Percentiles rank a stretch among this genome's conserved stretches.
These are phyloP conservation scores for Thelaira solivaga DNA, from an alignment of 2,888 invertebrate genomes.

Conservation along the genomic window DNA sequence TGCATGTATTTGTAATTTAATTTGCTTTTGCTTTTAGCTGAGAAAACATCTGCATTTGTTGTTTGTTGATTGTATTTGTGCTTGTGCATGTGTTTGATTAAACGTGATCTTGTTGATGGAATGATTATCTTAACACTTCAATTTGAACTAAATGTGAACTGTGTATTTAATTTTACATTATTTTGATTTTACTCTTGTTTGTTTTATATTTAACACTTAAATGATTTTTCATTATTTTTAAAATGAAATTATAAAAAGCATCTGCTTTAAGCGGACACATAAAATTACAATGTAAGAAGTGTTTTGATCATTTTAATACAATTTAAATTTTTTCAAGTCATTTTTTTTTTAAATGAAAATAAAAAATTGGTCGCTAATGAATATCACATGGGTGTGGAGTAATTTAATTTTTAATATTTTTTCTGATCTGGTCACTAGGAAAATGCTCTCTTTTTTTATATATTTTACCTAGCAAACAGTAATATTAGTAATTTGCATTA, in stretches of 20 bases:
- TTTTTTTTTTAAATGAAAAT: no score
- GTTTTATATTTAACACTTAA: background rate
- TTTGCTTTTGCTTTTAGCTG: background rate
- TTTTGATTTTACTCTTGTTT: background rate
- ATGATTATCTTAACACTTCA: conserved; percentile 45
- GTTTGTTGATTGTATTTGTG: background rate
- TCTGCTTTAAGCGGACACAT: background rate
- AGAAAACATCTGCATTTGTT: conserved; percentile 38
- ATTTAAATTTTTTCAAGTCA: no score
- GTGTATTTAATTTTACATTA: background rate
- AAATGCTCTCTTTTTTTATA: no score
- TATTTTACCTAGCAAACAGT: no score
- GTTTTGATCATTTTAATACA: no score
- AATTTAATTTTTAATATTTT: no score
- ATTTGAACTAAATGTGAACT: background rate
- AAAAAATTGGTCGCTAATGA: no score
- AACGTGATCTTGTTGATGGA: conserved; percentile 26
- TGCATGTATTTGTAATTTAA: background rate
- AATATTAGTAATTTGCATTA: no score
- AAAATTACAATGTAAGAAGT: background rate
- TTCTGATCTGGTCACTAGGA: no score
- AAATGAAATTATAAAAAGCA: background rate
- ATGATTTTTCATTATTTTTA: background rate
- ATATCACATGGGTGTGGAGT: no score
- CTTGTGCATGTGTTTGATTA: background rate